A percentile compares a stretch with the other conserved stretches of the same genome.
These are phyloP conservation scores for Anodontia alba DNA, from an alignment of 2,888 invertebrate genomes.

Conservation along the genomic window DNA sequence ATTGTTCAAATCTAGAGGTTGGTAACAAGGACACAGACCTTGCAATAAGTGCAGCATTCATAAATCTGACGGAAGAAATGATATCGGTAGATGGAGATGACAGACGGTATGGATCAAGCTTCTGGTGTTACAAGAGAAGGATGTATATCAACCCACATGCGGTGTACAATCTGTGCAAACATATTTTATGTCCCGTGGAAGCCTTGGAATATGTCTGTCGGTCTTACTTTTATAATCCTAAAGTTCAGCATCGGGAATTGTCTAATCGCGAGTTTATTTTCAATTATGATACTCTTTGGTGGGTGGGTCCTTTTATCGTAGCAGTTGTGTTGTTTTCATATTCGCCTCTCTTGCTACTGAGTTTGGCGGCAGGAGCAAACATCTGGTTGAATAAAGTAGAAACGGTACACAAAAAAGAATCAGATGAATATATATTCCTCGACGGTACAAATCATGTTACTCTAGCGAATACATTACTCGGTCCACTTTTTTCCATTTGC, in stretches of 20 bases:
- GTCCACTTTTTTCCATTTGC: not conserved
- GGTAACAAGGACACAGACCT: slow-evolving; percentile 41
- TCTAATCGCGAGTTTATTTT: not conserved
- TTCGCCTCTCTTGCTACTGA: not conserved
- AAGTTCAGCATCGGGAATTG: not conserved
- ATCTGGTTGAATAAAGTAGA: not conserved
- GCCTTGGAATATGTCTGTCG: slow-evolving; percentile 54
- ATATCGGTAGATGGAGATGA: slow-evolving; percentile 10
- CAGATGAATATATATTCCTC: not conserved
- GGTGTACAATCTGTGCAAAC: slow-evolving; percentile 49
- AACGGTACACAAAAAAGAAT: not conserved
- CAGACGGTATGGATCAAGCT: slow-evolving; percentile 45
- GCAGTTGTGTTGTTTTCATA: not conserved
- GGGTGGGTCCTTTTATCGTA: not conserved
- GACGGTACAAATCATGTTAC: not conserved
- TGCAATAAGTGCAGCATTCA: slow-evolving; percentile 29
- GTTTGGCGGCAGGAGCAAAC: not conserved
- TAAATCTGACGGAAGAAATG: slow-evolving; percentile 24
- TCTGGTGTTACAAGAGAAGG: slow-evolving; percentile 58
- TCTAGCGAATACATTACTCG: not conserved
- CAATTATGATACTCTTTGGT: not conserved
- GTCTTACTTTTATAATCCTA: not conserved
- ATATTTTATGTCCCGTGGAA: slow-evolving; percentile 61
- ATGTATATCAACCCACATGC: slow-evolving; percentile 39
- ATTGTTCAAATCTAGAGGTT: slow-evolving; percentile 47